A percentile compares a stretch with the other conserved stretches of the same genome.
Evolutionary conservation across 2,113 vertebrate species (phyloP).

Genomic region (Microtus richardsoni): DNA sequence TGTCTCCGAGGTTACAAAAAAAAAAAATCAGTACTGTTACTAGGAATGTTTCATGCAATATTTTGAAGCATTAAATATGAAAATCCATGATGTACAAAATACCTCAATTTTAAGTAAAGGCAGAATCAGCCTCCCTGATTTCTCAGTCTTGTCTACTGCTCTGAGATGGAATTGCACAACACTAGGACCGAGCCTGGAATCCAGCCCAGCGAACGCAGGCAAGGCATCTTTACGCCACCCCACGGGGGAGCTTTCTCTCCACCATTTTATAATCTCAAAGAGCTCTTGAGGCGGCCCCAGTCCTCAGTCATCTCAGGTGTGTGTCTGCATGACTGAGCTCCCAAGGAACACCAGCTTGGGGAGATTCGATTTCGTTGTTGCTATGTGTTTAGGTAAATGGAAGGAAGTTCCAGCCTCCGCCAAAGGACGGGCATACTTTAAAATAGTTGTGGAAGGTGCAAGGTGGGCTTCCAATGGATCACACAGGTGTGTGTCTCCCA

Average conservation of each 20-base stretch:
- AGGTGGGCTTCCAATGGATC: background rate
- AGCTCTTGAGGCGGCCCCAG: background rate
- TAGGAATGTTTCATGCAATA: background rate
- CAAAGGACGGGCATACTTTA: background rate
- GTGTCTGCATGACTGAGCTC: background rate
- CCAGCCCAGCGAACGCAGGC: background rate
- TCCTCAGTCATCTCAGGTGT: background rate
- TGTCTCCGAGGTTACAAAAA: background rate
- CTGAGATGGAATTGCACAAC: background rate
- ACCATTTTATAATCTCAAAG: background rate
- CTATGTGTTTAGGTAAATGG: background rate
- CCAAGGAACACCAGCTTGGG: background rate
- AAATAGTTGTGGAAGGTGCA: constrained; percentile 10
- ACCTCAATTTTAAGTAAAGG: background rate
- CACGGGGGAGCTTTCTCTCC: background rate
- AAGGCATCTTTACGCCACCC: background rate
- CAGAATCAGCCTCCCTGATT: background rate
- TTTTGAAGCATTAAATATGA: constrained; percentile 34
- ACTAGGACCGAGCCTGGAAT: background rate
- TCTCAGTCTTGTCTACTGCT: background rate
- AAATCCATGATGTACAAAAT: background rate
- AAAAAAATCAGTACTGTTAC: background rate
- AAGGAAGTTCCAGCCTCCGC: background rate
- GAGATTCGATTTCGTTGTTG: background rate
- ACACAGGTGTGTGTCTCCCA: background rate